Evolutionary conservation across 2,797 vertebrate genomes (phyloP).

Genomic region (Acanthurus lineatus): DNA sequence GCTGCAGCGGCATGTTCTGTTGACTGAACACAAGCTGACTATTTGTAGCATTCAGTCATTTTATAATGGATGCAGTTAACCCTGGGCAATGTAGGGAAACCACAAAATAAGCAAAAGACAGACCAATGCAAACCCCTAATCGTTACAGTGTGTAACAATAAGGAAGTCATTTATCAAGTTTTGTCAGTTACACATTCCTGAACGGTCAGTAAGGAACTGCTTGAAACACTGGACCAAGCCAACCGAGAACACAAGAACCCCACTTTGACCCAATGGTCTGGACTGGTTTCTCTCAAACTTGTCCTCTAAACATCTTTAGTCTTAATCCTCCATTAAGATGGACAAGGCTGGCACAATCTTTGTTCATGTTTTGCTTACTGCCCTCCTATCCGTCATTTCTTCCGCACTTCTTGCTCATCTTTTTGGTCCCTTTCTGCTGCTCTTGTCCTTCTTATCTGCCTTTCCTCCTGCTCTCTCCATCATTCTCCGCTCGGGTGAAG

Average conservation of each 20-base stretch:
- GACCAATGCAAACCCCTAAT: conserved; percentile 59
- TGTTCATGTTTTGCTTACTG: conserved; percentile 38
- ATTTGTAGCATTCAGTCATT: conserved; percentile 24
- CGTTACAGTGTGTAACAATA: conserved; percentile 58
- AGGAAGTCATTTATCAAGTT: conserved; percentile 76
- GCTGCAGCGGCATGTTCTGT: conserved; percentile 10
- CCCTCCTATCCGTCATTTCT: conserved; percentile 32
- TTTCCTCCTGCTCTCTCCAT: conserved; percentile 45
- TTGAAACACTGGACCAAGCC: conserved; percentile 33
- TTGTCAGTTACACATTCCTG: conserved; percentile 68
- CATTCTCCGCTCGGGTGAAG: conserved; percentile 48
- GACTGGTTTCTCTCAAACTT: conserved; percentile 33
- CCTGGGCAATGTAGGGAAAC: conserved; percentile 36
- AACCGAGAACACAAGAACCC: conserved; percentile 23
- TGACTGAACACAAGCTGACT: conserved; percentile 22
- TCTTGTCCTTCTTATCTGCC: conserved; percentile 40
- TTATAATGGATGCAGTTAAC: conserved; percentile 32
- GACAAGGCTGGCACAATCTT: conserved; percentile 22
- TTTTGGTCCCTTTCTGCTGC: conserved; percentile 32
- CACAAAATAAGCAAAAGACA: conserved; percentile 56
- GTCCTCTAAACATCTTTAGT: background rate
- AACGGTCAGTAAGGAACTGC: conserved; percentile 48
- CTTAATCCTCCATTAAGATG: background rate
- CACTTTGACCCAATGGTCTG: conserved; percentile 26
- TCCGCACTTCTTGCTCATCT: conserved; percentile 16